These are phyloP conservation scores for Amphiura filiformis DNA, from an alignment of 35 echinoderm and acorn worm species.

Conservation along the genomic window DNA sequence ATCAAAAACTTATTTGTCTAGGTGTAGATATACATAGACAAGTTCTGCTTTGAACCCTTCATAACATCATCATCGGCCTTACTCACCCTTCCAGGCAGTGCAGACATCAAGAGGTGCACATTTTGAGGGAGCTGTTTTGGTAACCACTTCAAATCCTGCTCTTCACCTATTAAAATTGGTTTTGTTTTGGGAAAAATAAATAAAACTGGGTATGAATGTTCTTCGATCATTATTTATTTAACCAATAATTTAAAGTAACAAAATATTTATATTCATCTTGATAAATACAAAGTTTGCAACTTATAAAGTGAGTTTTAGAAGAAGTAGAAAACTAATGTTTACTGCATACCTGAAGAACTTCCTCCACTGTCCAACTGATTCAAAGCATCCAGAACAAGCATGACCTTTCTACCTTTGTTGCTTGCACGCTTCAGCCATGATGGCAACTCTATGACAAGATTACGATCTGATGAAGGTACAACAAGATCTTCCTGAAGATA, in stretches of 20 bases:
- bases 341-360: slow-evolving; percentile 21
- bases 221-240: slow-evolving; percentile 33
- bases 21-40: too few relatives aligned
- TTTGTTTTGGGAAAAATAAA: too few relatives aligned
- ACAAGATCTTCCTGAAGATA: slow-evolving; percentile 54
- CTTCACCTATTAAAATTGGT: slow-evolving; percentile 51
- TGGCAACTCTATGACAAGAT: slow-evolving; percentile 77
- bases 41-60: too few relatives aligned
- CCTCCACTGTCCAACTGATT: slow-evolving; percentile 89
- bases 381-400: slow-evolving; percentile 82
- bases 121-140: slow-evolving; percentile 52
- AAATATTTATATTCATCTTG: too few relatives aligned
- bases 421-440: slow-evolving; percentile 74
- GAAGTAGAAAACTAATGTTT: too few relatives aligned
- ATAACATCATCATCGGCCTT: too few relatives aligned
- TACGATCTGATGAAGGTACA: slow-evolving; percentile 72
- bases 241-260: slow-evolving; percentile 72
- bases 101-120: slow-evolving; percentile 69
- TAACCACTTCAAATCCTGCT: slow-evolving; percentile 80
- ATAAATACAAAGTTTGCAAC: too few relatives aligned
- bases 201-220: too few relatives aligned
- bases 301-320: too few relatives aligned
- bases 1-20: too few relatives aligned
- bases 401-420: slow-evolving; percentile 30
- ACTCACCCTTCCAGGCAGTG: slow-evolving; percentile 73